Base-by-base conservation (phyloP, 2,113 vertebrate genomes). In the Sinocyclocheilus anophthalmus region DNA sequence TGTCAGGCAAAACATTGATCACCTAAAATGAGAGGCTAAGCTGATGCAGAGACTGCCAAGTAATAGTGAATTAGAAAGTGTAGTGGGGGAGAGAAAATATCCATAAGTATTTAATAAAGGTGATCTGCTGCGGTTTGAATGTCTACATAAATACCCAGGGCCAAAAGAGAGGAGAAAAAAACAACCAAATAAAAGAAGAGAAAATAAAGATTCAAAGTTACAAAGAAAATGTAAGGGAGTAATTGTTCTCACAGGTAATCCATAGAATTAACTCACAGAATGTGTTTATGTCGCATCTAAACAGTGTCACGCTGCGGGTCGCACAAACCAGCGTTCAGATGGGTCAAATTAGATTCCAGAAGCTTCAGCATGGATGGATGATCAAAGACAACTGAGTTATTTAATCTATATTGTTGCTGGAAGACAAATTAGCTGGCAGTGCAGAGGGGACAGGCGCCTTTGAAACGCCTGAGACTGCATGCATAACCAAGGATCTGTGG, bases 61-160 rank as follows among this genome's bases (percentile, higher is more conserved):
- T 90, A 88, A 91, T 92, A 93, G 89, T 87, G 87, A 93, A 93
- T 92, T 80, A 92, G 83, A 90, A 90, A 73, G 86, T 88, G 65
- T 33, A 50, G 63, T 53, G 9, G 10, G n/a, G 37, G 55, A 24
- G 81, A 85, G 88, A 76, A 84, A 92, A 90, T 87, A 89, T 89
- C 91, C 82, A 89, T 89, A 89, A 73, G 82, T 88, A 91, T 92
- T 61, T 72, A 93, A 85, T 88, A 90, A 48, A 61, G 55, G 42
- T 72, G 30, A 18, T 11, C 81, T 88, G 53, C 72, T 79, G 69
- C 33, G 48, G 81, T 84, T 84, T 86, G 63, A 57, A 22, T 55
- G 39, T 45, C n/a, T 67, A 48, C 20, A 30, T 48, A 45, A 16
- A 63, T 81, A 14, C 37, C 42, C 42, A 45, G 42, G 8, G 9